Conservation (phyloP, 2,113 vertebrate genomes). For the Lichenostomus cassidix region DNA sequence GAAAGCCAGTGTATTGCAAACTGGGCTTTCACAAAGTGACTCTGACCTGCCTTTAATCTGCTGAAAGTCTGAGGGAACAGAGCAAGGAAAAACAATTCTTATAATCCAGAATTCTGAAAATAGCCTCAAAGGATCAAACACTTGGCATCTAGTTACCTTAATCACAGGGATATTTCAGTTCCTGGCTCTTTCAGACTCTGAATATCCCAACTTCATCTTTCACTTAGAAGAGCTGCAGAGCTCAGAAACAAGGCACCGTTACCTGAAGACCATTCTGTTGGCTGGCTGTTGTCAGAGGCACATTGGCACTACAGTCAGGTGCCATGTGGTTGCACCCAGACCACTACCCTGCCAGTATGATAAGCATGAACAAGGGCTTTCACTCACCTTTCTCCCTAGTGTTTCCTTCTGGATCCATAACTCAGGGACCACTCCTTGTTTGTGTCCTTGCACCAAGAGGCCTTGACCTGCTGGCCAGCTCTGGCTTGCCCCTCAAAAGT, state of each 20-base stretch:
- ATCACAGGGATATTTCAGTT: background rate
- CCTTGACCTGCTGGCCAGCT: background rate
- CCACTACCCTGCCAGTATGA: background rate
- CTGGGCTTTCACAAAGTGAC: background rate
- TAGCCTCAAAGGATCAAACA: background rate
- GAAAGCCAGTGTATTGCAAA: background rate
- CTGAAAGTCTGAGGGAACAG: background rate
- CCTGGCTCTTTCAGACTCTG: background rate
- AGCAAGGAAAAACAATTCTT: background rate
- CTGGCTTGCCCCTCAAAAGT: background rate
- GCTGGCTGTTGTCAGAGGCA: background rate
- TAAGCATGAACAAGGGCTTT: background rate
- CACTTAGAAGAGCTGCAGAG: background rate
- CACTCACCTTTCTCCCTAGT: background rate
- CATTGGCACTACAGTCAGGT: accelerated
- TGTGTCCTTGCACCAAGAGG: background rate
- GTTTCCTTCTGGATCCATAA: accelerated
- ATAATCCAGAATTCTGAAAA: background rate
- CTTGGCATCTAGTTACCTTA: background rate
- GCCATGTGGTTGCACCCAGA: background rate
- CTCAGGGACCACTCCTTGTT: background rate
- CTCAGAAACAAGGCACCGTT: background rate
- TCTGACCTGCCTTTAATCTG: background rate
- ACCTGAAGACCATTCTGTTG: background rate
- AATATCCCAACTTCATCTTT: background rate